Evolutionary conservation across 1,140 invertebrate genomes (phyloP), one percentile per base, ranked within the genome.

Genomic region (Paralvinella palmiformis): DNA sequence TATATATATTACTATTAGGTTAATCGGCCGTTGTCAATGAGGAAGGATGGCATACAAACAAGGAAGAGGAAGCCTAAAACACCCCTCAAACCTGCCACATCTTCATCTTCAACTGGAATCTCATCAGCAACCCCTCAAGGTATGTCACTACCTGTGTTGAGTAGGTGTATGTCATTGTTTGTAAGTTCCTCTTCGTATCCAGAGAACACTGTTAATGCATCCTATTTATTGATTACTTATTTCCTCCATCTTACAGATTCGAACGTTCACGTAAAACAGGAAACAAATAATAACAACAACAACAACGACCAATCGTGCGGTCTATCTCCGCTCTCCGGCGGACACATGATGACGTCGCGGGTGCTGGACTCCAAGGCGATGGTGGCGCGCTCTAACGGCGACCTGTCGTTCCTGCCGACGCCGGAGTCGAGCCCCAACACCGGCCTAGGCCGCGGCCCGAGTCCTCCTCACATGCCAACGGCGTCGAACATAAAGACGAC

Each of bases 31-130:
- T 84, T 97, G 66, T 96, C 94, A 63, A 98, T 98, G 95, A 98
- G 98, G 84, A 98, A 98, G 81, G 95, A 98, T 83, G 94, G 93
- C 59, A 98, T 98, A 70, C 95, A 98, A 79, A 97, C 94, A 66
- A 84, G 95, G 77, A 98, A 98, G 83, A 85, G 96, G 72, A 98
- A 66, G 55, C 55, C 55, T 20, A 57, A 57, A 56, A 75, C 94
- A 52, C 57, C 71, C 7, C 68, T 68, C 1, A 74, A 72, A 20
- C 69, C 63, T 13, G 73, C 75, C 55, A 68, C 67, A 10, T 66
- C 71, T 6, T 62, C 66, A 15, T 52, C 48, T 6, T 52, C 24
- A 22, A 29, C 24, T 52, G 31, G 10, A 29, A 2, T n/a, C 1
- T 27, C 15, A 29, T 52, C 15, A 5, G 6, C 27, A 3, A 15